Conservation (phyloP, 1,140 invertebrate genomes). For the Drosophila nannoptera region DNA sequence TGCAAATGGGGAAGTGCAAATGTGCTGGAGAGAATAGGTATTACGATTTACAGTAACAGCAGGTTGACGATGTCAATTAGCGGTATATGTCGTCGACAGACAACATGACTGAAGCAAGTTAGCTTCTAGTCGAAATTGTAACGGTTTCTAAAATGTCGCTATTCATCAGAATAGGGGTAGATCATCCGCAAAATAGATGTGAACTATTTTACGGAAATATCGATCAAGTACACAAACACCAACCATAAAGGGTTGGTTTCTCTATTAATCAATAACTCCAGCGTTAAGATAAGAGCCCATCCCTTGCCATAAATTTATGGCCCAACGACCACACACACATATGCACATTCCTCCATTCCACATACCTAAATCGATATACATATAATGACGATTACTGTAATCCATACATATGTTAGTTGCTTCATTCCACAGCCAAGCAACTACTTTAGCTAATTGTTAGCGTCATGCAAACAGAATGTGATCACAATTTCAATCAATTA, state of each 20-base stretch:
- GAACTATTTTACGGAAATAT: too few relatives aligned
- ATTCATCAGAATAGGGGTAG: too few relatives aligned
- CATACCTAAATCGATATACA: background rate
- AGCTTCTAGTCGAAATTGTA: too few relatives aligned
- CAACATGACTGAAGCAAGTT: background rate
- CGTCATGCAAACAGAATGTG: slow-evolving; percentile 37
- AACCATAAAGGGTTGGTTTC: too few relatives aligned
- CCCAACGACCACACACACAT: background rate
- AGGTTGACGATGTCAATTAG: slow-evolving; percentile 23
- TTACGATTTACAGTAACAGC: slow-evolving; percentile 6
- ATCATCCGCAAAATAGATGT: too few relatives aligned
- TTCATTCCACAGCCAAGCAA: background rate
- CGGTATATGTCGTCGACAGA: background rate
- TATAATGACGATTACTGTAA: background rate
- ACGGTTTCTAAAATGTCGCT: too few relatives aligned
- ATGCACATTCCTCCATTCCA: background rate
- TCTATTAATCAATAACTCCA: too few relatives aligned
- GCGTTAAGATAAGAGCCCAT: background rate
- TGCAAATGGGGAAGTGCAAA: slow-evolving; percentile 26
- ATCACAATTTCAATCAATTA: slow-evolving; percentile 40
- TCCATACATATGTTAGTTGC: background rate
- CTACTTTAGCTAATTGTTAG: slow-evolving; percentile 39
- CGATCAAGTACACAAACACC: too few relatives aligned
- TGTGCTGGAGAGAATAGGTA: background rate
- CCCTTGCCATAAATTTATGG: background rate